These are phyloP conservation scores for Ecliptopera silaceata DNA, from an alignment of 2,888 invertebrate genomes.

Conservation along the genomic window DNA sequence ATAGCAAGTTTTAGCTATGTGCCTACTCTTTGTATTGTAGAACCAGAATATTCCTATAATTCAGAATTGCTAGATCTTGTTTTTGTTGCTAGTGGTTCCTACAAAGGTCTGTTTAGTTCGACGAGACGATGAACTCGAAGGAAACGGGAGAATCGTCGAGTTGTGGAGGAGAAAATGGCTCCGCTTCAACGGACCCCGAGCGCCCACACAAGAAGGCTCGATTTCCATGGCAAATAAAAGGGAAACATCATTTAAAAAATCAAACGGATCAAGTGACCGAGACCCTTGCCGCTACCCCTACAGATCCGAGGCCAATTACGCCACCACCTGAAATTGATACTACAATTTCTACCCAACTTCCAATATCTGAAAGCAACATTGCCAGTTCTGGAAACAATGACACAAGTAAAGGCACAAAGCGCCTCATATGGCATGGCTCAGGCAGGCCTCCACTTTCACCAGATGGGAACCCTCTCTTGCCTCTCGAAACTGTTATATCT, in stretches of 20 bases:
- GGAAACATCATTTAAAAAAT: constrained; percentile 84
- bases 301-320: not conserved
- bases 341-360: not conserved
- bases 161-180: constrained; percentile 80
- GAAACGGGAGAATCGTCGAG: constrained; percentile 75
- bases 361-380: not conserved
- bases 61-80: no score
- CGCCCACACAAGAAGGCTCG: constrained; percentile 86
- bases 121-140: constrained; percentile 63
- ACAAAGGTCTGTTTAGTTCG: constrained; percentile 31
- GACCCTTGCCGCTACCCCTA: constrained; percentile 21
- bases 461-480: not conserved
- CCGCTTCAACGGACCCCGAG: constrained; percentile 74
- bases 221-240: constrained; percentile 87
- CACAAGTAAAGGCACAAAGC: not conserved
- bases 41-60: no score
- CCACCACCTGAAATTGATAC: not conserved
- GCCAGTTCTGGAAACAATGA: not conserved
- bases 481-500: constrained; percentile 12
- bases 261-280: constrained; percentile 41
- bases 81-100: no score
- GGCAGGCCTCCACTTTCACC: not conserved
- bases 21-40: no score
- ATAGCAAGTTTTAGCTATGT: no score
- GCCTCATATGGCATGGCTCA: not conserved